Base-by-base conservation (phyloP, 2,113 vertebrate genomes). In the Fulica atra region DNA sequence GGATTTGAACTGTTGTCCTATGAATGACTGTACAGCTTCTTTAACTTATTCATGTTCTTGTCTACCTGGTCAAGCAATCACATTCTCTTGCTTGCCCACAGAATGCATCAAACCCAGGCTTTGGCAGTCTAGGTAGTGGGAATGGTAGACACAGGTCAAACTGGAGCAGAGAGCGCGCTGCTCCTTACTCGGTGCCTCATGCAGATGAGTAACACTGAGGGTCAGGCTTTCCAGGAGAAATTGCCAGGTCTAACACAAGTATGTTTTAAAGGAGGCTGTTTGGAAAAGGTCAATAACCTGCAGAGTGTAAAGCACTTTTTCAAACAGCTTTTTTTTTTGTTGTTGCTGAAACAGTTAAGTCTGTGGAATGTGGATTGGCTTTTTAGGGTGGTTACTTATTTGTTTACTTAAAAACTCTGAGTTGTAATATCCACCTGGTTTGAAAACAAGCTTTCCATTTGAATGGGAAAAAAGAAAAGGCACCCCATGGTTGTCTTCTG, bases 281-380 rank as follows among this genome's bases (percentile, higher is more conserved):
- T 95, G 82, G 89, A 93, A 72, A 95, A 97, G 76, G 96, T 97
- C 93, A 88, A 91, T 97, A 94, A 44, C 21, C 50, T 91, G 56
- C 77, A 81, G 76, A 71, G 92, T 95, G 87, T 79, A 94, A 96
- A 94, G 54, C 24, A 16, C 44, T 61, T 95, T 97, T 97, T 91
- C 86, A 96, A 95, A 89, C 28, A 81, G 53, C 29, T 33, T 21
- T 95, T 91, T 78, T 23, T 48, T 23, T 48, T 42, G 14, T 77
- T 42, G 17, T 57, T 92, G 42, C 88, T 95, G 51, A 87, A 97
- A 89, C 80, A 92, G 35, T 86, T 96, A 94, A 97, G 84, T 88
- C 64, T 88, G 73, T 51, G 94, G 69, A 20, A 57, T 95, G 89
- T 95, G 81, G 77, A 95, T 88, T 96, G 69, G 63, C 53, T 95